phyloP scores from a whole-genome alignment of 1,140 invertebrate species.

The Drosophila lacertosa region DNA sequence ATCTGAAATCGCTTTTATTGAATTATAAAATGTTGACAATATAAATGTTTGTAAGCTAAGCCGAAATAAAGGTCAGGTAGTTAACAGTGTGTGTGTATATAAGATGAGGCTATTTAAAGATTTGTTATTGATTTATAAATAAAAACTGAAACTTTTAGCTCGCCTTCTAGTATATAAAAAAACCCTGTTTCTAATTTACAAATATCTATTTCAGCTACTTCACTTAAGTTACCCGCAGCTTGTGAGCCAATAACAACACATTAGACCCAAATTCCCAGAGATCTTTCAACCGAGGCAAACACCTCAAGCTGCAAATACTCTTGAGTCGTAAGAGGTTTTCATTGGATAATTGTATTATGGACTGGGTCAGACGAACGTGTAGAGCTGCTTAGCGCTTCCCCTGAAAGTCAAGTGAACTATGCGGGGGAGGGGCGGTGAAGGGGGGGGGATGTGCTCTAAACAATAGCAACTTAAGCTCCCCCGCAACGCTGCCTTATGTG shows the following conservation, averaged over 20 bases:
- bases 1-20: slow-evolving; percentile 7
- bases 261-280: slow-evolving; percentile 14
- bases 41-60: slow-evolving; percentile 8
- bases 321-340: slow-evolving; percentile 34
- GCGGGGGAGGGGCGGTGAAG: background rate
- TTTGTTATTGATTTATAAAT: too few species aligned
- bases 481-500: slow-evolving; percentile 57
- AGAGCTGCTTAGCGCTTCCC: slow-evolving; percentile 3
- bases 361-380: slow-evolving; percentile 30
- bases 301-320: slow-evolving; percentile 9
- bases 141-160: too few species aligned
- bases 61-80: background rate
- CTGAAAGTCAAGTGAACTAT: background rate
- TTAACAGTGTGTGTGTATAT: background rate
- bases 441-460: background rate
- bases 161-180: too few species aligned
- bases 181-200: too few species aligned
- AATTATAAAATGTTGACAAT: slow-evolving; percentile 6
- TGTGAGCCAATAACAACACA: background rate
- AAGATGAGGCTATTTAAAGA: too few species aligned
- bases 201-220: background rate
- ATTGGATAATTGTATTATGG: slow-evolving; percentile 45
- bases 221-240: background rate
- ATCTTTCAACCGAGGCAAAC: background rate
- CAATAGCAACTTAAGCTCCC: slow-evolving; percentile 42